Conservation (phyloP, 2,113 vertebrate species). For the Balaenoptera acutorostrata region DNA sequence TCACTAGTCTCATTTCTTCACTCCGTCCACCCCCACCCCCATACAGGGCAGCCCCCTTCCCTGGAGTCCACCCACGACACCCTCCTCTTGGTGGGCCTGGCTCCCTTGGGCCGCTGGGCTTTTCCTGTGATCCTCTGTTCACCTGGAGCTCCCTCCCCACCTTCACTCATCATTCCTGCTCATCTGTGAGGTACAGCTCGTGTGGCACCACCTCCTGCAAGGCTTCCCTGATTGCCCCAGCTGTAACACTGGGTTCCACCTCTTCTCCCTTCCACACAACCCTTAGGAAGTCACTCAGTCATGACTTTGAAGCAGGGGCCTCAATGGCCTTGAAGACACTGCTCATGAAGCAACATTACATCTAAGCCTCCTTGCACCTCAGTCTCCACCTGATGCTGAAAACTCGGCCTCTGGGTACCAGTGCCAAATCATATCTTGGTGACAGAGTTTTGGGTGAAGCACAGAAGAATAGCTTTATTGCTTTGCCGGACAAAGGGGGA, state of each 20-base stretch:
- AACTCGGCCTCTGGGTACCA: rapidly evolving
- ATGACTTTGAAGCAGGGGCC: neutral
- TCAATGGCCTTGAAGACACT: rapidly evolving
- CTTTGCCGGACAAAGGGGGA: too few relatives aligned
- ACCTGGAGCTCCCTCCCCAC: neutral
- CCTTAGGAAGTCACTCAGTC: neutral
- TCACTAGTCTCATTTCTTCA: neutral
- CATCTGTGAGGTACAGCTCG: neutral
- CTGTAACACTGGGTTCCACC: too few relatives aligned
- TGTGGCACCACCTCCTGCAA: neutral
- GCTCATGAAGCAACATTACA: rapidly evolving
- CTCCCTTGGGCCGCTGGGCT: rapidly evolving
- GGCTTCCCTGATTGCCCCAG: neutral
- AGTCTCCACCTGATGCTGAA: too few relatives aligned
- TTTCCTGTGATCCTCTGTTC: rapidly evolving
- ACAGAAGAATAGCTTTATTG: too few relatives aligned
- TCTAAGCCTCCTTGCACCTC: neutral
- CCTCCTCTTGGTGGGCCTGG: neutral
- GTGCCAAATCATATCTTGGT: too few relatives aligned
- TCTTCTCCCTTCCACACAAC: too few relatives aligned
- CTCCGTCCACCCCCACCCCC: too few relatives aligned
- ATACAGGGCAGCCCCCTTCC: too few relatives aligned
- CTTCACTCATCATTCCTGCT: neutral
- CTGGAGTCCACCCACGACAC: too few relatives aligned
- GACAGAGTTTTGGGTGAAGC: too few relatives aligned